Base-by-base conservation (phyloP, 2,888 invertebrate species). In the Drosophila acutilabella region DNA sequence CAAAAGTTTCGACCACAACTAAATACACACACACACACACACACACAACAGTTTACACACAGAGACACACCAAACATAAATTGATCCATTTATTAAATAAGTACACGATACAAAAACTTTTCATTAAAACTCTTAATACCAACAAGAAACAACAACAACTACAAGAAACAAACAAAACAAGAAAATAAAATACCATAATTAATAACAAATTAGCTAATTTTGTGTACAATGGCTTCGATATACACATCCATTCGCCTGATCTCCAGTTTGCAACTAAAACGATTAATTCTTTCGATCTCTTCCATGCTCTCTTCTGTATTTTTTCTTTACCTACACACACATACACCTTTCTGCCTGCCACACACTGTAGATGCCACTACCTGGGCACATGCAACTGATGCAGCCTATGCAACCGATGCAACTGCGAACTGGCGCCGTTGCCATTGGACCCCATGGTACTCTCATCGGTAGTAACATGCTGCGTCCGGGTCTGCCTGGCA, bases 391-490 rank as follows among this genome's bases (percentile, higher is more conserved):
- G 83, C 91, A 85, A 57, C 73, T 92, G 70, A 90, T 92, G 91
- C 92, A 91, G 78, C 80, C 93, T 62, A 89, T 92, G 85, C 93
- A 92, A 66, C 92, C 92, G 18, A 90, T 92, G 87, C 54, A 56
- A 20, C 87, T 92, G 82, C 85, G 92, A 59, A 92, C 92, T 54
- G 73, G 77, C 51, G 80, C 92, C 16, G 91, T 93, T 85, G 89
- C 92, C 65, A 84, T 92, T 42, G 91, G 91, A 65, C 92, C 92
- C 16, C 91, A 92, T 68, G 91, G 91, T 8, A 71, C 89, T 2
- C 79, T 92, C 33, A 90, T 92, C 52, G 90, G 92, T 18, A 89
- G 92, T 41, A 92, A 92, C 80, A 91, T 92, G 90, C 68, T 92
- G 71, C 89, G 92, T 47, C 89, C 88, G 52, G 86, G 57, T 8